Evolutionary conservation across 2,113 vertebrate genomes (phyloP), one percentile per base, ranked within the genome.

Genomic region (Gavia stellata): DNA sequence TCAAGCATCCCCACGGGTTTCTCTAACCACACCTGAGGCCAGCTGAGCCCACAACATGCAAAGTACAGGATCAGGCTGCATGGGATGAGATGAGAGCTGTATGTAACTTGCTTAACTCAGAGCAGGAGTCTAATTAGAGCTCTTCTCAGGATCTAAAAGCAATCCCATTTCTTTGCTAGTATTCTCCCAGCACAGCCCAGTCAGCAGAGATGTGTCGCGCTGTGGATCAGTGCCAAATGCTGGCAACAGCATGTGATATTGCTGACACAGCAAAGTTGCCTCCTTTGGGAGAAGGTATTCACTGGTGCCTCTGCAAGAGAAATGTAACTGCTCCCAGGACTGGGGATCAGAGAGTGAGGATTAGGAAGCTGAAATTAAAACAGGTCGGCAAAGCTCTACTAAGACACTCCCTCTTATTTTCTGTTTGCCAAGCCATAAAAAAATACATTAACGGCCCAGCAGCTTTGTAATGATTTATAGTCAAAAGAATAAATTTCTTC

Each of bases 371-470:
- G 74, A 85, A 92, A 97, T 91, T 96, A 95, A 97, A 96, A 96
- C 42, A 94, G 73, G 85, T 36, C 45, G 38, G 67, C 68, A 75
- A 84, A 94, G 72, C 40, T 86, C 77, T 72, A 14, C 81, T 93
- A 92, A 92, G 73, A 78, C 80, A 52, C 71, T 82, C 55, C 28
- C 88, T 97, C 94, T 77, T 96, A 82, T 97, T 97, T 97, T 86
- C 87, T 97, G 94, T 97, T 97, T 96, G 96, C 82, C 6, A 2
- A 95, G 94, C 96, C 86, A 96, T 92, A 82, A 97, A 98, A 98
- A 98, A 97, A 97, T 96, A 96, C 92, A 96, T 95, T 90, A 93
- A 95, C 80, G 25, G 86, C 92, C 86, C 49, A 82, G 92, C 55
- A 95, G 88, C 71, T 94, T 79, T 68, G 73, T 96, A 93, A 97